Evolutionary conservation across 2,888 invertebrate genomes (phyloP).

Genomic region (Agonopterix arenella): DNA sequence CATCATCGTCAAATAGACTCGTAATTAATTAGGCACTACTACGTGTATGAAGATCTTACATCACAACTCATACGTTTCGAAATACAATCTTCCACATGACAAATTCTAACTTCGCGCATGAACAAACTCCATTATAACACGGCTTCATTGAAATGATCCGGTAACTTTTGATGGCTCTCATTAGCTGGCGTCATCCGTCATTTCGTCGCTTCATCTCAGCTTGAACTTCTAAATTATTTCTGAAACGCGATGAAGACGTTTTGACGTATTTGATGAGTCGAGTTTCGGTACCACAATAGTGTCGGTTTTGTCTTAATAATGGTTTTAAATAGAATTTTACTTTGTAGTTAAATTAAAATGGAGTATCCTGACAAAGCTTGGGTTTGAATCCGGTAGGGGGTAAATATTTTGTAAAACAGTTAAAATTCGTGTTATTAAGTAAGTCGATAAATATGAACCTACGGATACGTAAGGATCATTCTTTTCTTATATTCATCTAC

Average conservation of each 20-base stretch:
- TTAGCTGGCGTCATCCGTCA: conserved; percentile 36
- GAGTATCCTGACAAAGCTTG: too few species aligned
- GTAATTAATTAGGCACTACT: too few species aligned
- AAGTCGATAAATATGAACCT: too few species aligned
- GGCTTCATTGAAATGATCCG: conserved; percentile 35
- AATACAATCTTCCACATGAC: neutral
- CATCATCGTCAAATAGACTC: neutral
- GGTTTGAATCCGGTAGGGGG: too few species aligned
- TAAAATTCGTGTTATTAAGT: too few species aligned
- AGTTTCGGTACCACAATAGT: neutral
- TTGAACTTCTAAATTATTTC: conserved; percentile 7
- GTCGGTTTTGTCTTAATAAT: too few species aligned
- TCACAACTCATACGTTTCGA: neutral
- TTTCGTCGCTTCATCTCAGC: conserved; percentile 15
- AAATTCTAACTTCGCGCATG: neutral
- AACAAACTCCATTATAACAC: conserved; percentile 1
- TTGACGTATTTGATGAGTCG: neutral
- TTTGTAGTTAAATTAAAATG: too few species aligned
- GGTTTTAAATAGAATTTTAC: too few species aligned
- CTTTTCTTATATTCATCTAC: too few species aligned
- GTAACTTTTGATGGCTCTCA: conserved; percentile 38
- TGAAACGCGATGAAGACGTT: neutral
- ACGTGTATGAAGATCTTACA: neutral
- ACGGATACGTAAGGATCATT: too few species aligned
- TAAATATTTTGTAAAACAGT: too few species aligned